Conservation (phyloP, 2,797 vertebrate species). For the Capromys pilorides region DNA sequence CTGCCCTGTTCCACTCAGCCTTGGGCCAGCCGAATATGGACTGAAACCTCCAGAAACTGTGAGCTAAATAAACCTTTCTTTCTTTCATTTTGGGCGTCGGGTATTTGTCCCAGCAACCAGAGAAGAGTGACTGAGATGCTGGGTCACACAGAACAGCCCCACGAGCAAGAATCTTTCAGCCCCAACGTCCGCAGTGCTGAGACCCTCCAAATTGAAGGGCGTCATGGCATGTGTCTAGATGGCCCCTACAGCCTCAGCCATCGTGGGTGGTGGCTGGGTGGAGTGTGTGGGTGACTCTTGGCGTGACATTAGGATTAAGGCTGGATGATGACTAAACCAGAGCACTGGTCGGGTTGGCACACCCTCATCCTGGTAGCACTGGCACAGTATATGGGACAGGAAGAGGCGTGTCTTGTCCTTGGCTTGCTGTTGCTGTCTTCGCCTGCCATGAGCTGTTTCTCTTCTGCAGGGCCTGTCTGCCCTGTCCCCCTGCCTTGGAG, state of each 20-base stretch:
- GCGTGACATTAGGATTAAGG: not conserved
- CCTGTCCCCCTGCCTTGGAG: not conserved
- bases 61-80: too few species aligned
- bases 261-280: not conserved
- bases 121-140: too few species aligned
- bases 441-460: not conserved
- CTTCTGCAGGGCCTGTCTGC: not conserved
- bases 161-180: rapidly evolving
- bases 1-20: too few species aligned
- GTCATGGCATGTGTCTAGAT: not conserved
- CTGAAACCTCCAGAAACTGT: too few species aligned
- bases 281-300: too few species aligned
- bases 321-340: not conserved
- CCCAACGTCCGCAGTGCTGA: rapidly evolving
- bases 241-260: not conserved
- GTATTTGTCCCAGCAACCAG: too few species aligned
- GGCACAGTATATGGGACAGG: not conserved
- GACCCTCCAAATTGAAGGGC: not conserved
- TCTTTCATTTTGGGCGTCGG: too few species aligned
- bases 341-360: too few species aligned
- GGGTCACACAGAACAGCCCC: not conserved
- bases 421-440: not conserved
- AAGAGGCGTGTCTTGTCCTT: not conserved
- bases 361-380: not conserved
- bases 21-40: too few species aligned